phyloP scores from a whole-genome alignment of 1,140 invertebrate genomes.

The Tetraneura akinire region DNA sequence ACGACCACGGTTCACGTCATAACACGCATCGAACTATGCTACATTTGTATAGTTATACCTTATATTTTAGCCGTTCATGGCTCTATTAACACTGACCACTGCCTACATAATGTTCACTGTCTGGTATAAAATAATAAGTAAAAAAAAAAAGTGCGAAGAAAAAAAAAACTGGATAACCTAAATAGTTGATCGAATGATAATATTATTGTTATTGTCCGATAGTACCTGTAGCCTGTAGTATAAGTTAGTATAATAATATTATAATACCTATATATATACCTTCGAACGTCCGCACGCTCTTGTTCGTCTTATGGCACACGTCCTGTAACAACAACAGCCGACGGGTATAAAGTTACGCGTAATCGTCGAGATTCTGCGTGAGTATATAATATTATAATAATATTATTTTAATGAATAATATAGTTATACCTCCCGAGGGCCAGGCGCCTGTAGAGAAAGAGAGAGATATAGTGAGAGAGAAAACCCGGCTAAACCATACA shows the following conservation, averaged over 20 bases:
- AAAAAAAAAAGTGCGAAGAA: neutral
- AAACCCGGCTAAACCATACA: no score
- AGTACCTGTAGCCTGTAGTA: no score
- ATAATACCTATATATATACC: neutral
- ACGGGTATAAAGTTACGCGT: slow-evolving; percentile 1
- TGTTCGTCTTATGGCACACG: neutral
- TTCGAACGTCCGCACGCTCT: neutral
- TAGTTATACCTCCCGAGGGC: no score
- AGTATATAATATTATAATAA: no score
- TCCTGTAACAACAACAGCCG: slow-evolving; percentile 10
- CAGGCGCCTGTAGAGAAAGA: no score
- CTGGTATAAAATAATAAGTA: neutral
- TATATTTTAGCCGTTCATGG: neutral
- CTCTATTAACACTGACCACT: neutral
- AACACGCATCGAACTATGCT: slow-evolving; percentile 2
- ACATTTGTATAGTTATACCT: neutral
- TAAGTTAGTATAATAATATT: neutral
- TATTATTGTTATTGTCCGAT: neutral
- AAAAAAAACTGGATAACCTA: slow-evolving; percentile 23
- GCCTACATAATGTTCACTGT: no score
- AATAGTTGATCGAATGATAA: slow-evolving; percentile 17
- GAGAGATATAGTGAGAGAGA: no score
- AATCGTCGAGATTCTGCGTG: neutral
- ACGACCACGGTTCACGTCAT: neutral
- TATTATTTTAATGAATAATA: no score